phyloP scores from a whole-genome alignment of 2,113 vertebrate genomes.

The Siphamia tubifer region DNA sequence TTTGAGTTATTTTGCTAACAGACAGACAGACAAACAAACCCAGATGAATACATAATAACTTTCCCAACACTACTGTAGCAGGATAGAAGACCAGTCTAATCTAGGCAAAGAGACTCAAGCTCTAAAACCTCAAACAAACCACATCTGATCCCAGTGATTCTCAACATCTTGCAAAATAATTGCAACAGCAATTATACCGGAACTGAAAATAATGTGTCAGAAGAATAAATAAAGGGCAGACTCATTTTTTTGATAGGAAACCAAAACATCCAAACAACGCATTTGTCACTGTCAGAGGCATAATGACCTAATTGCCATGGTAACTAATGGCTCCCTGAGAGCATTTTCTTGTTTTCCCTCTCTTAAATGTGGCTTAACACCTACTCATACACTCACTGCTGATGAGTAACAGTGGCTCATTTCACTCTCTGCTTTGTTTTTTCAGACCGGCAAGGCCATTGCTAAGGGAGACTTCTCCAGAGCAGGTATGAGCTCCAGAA shows the following conservation, averaged over 20 bases:
- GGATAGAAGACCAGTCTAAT: too few species aligned
- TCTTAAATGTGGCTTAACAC: slow-evolving; percentile 65
- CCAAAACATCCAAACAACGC: slow-evolving; percentile 71
- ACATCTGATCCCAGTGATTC: background rate
- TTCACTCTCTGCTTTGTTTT: slow-evolving; percentile 64
- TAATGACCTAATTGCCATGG: slow-evolving; percentile 77
- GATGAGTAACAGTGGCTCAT: slow-evolving; percentile 71
- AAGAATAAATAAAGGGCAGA: slow-evolving; percentile 56
- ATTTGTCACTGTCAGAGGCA: slow-evolving; percentile 71
- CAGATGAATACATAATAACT: too few species aligned
- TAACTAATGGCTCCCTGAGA: slow-evolving; percentile 70
- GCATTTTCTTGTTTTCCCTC: slow-evolving; percentile 67
- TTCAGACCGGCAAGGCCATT: slow-evolving; percentile 92
- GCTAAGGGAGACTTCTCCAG: slow-evolving; percentile 92
- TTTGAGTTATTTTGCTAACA: too few species aligned
- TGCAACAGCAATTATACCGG: slow-evolving; percentile 37
- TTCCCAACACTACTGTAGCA: too few species aligned
- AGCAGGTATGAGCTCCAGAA: slow-evolving; percentile 88
- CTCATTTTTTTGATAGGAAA: slow-evolving; percentile 58
- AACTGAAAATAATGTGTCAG: slow-evolving; percentile 47
- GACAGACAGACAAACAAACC: too few species aligned
- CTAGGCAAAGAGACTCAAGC: background rate
- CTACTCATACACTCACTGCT: slow-evolving; percentile 64
- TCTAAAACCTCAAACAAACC: slow-evolving; percentile 3
- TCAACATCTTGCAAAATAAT: slow-evolving; percentile 28